Evolutionary conservation across 2,797 vertebrate species (phyloP).

Genomic region (Danionella dracula): DNA sequence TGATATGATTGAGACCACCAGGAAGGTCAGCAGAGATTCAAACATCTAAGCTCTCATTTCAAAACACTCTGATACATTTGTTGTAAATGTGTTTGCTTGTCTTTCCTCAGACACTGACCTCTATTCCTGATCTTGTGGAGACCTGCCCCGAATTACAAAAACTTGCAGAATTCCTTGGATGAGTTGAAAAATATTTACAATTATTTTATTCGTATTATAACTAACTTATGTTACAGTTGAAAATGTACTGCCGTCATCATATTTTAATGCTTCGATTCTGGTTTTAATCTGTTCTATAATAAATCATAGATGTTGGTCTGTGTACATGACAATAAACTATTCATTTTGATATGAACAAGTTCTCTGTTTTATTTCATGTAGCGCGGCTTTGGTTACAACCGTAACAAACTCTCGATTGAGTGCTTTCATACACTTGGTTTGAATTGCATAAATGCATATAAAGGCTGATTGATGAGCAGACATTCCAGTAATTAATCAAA

Average conservation of each 20-base stretch:
- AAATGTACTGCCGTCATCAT: background rate
- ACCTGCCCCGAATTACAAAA: constrained; percentile 58
- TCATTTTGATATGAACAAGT: no score
- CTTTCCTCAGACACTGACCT: constrained; percentile 60
- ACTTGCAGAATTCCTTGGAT: constrained; percentile 65
- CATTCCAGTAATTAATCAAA: constrained; percentile 26
- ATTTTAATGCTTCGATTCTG: no score
- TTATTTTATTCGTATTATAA: background rate
- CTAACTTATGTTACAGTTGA: background rate
- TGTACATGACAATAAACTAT: no score
- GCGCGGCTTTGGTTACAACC: no score
- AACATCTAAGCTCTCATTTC: background rate
- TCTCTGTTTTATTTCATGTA: no score
- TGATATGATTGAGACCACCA: constrained; percentile 63
- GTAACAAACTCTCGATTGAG: no score
- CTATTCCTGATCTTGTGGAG: constrained; percentile 61
- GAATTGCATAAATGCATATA: background rate
- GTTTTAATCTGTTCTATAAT: no score
- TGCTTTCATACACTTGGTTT: no score
- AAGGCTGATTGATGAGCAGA: background rate
- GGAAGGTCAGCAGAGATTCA: constrained; percentile 58
- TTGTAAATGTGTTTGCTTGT: background rate
- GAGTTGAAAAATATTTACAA: constrained; percentile 8
- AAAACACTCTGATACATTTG: background rate
- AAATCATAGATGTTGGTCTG: no score